Conservation (phyloP, 2,797 vertebrate species). For the Sebastes reedi region DNA sequence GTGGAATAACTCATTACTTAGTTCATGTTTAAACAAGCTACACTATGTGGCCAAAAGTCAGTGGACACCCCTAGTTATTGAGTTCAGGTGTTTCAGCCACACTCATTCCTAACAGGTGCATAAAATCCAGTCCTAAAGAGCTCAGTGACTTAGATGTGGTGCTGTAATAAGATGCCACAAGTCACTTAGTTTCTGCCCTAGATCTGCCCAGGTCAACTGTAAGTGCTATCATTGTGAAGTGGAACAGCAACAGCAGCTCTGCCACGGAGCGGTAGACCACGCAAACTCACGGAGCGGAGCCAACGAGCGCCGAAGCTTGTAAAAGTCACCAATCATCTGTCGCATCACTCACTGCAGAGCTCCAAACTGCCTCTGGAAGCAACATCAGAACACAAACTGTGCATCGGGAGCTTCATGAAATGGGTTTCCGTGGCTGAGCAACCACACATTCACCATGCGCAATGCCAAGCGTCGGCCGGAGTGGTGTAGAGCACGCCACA, state of each 20-base stretch:
- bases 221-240: too few relatives aligned
- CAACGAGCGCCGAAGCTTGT: too few relatives aligned
- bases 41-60: background rate
- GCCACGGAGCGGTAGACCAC: rapidly evolving
- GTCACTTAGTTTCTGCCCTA: too few relatives aligned
- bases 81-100: background rate
- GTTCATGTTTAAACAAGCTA: background rate
- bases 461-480: background rate
- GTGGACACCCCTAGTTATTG: background rate
- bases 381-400: background rate
- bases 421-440: background rate
- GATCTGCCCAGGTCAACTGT: too few relatives aligned
- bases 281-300: too few relatives aligned
- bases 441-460: background rate
- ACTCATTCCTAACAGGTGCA: background rate
- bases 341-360: too few relatives aligned
- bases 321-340: too few relatives aligned
- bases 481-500: background rate
- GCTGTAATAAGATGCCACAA: too few relatives aligned
- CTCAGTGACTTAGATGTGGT: too few relatives aligned
- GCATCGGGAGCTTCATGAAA: background rate
- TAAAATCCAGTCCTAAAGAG: background rate
- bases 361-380: background rate
- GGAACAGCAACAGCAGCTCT: too few relatives aligned
- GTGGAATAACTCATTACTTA: background rate